phyloP scores from a whole-genome alignment of 2,888 invertebrate genomes.

The Atrina japonica region DNA sequence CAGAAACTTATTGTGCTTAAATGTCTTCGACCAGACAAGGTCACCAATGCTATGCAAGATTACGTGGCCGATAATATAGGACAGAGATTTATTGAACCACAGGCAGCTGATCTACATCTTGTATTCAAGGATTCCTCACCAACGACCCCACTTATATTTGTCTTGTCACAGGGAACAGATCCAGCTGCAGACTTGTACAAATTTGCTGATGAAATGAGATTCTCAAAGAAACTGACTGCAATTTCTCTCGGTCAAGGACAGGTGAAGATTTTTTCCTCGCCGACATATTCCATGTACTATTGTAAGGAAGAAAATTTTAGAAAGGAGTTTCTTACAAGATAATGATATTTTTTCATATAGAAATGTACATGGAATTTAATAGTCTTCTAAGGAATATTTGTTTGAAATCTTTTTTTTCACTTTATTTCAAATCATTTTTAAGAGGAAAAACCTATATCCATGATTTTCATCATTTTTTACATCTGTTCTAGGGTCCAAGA shows the following conservation, averaged over 20 bases:
- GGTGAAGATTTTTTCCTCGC: slow-evolving; percentile 67
- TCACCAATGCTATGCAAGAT: slow-evolving; percentile 82
- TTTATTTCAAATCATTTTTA: too few relatives aligned
- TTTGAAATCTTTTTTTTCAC: not conserved
- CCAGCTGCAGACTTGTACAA: slow-evolving; percentile 81
- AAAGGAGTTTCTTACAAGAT: too few relatives aligned
- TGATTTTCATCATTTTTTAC: too few relatives aligned
- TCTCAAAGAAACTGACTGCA: slow-evolving; percentile 85
- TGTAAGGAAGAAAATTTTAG: too few relatives aligned
- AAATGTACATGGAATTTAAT: too few relatives aligned
- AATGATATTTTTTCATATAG: too few relatives aligned
- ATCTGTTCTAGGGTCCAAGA: slow-evolving; percentile 86
- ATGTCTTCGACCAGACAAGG: slow-evolving; percentile 80
- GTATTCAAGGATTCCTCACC: slow-evolving; percentile 81
- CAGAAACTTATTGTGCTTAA: slow-evolving; percentile 80
- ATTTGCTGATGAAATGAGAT: slow-evolving; percentile 82
- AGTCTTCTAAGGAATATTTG: too few relatives aligned
- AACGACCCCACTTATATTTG: slow-evolving; percentile 81
- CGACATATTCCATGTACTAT: too few relatives aligned
- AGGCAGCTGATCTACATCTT: slow-evolving; percentile 79
- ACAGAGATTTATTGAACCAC: slow-evolving; percentile 81
- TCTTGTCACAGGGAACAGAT: slow-evolving; percentile 81
- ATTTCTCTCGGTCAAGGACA: slow-evolving; percentile 95
- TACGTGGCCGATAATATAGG: slow-evolving; percentile 80
- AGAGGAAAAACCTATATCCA: too few relatives aligned